Evolutionary conservation across 2,888 invertebrate genomes (phyloP).

Genomic region (Cheiracanthium punctorium): DNA sequence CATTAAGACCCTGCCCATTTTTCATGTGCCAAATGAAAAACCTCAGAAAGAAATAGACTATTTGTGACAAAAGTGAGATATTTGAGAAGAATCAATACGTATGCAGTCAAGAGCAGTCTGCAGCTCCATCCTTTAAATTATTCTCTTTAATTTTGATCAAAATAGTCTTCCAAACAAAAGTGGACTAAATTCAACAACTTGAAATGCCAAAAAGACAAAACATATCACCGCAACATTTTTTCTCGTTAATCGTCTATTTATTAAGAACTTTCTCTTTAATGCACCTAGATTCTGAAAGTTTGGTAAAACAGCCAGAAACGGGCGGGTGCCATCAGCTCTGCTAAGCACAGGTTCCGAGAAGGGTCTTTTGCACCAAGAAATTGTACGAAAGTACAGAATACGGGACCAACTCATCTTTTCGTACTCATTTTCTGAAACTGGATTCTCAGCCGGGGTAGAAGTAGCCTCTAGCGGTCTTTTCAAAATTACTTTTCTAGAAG

Average conservation of each 20-base stretch:
- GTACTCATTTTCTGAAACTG: conserved; percentile 58
- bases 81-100: neutral
- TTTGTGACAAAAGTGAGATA: neutral
- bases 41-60: conserved; percentile 23
- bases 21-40: conserved; percentile 58
- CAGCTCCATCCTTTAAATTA: conserved; percentile 45
- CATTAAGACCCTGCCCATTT: conserved; percentile 48
- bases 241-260: conserved; percentile 62
- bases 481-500: conserved; percentile 46
- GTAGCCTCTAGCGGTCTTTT: conserved; percentile 48
- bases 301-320: conserved; percentile 67
- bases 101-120: conserved; percentile 35
- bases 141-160: conserved; percentile 58
- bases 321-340: conserved; percentile 70
- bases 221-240: conserved; percentile 63
- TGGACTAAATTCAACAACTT: conserved; percentile 55
- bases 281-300: conserved; percentile 67
- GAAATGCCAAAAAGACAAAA: conserved; percentile 66
- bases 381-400: conserved; percentile 65
- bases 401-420: conserved; percentile 68
- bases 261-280: conserved; percentile 66
- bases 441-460: conserved; percentile 47
- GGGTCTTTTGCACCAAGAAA: conserved; percentile 65
- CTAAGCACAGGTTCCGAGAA: conserved; percentile 58
- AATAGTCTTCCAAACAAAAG: conserved; percentile 65